Conservation (phyloP, 2,888 invertebrate genomes). For the Chymomyza caudatula region DNA sequence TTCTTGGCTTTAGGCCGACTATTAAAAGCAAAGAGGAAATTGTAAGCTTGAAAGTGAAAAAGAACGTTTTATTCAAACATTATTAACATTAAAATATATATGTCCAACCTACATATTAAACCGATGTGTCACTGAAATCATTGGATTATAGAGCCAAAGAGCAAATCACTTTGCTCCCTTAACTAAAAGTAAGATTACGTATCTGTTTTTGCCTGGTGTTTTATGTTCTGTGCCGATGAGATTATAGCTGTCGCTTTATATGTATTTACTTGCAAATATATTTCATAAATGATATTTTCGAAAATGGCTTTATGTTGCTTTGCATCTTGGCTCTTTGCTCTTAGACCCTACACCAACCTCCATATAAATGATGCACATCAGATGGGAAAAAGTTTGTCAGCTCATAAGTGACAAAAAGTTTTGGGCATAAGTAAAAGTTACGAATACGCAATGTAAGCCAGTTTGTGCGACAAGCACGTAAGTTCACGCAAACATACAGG, state of each 20-base stretch:
- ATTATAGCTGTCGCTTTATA: background rate
- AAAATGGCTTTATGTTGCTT: background rate
- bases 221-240: background rate
- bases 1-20: too few relatives aligned
- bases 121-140: too few relatives aligned
- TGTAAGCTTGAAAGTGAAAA: too few relatives aligned
- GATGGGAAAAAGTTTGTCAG: conserved; percentile 11
- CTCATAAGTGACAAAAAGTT: conserved; percentile 24
- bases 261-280: background rate
- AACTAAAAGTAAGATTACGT: background rate
- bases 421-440: conserved; percentile 50
- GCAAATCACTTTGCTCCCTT: background rate
- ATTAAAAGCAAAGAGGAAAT: too few relatives aligned
- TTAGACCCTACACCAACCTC: too few relatives aligned
- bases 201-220: background rate
- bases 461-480: conserved; percentile 36
- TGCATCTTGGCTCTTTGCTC: background rate
- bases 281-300: background rate
- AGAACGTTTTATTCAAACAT: too few relatives aligned
- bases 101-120: too few relatives aligned
- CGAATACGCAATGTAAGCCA: conserved; percentile 27
- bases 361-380: conserved; percentile 13
- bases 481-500: conserved; percentile 11
- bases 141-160: too few relatives aligned
- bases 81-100: too few relatives aligned